phyloP scores from a whole-genome alignment of 1,140 invertebrate genomes.

The Belonocnema kinseyi region DNA sequence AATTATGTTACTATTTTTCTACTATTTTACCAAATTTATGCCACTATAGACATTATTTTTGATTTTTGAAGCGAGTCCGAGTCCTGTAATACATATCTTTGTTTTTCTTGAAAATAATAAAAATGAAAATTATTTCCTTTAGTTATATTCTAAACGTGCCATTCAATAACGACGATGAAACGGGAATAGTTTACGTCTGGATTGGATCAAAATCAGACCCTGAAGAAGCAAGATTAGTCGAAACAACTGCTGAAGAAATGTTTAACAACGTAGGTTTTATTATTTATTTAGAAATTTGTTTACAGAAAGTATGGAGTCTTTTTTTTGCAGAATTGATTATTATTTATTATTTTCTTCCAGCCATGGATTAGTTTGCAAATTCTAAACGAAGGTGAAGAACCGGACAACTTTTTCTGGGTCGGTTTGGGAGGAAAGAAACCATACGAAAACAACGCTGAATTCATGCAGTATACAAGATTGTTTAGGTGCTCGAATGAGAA shows the following conservation, averaged over 20 bases:
- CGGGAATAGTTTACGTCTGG: slow-evolving; percentile 98
- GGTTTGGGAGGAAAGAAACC: slow-evolving; percentile 94
- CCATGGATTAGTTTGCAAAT: slow-evolving; percentile 82
- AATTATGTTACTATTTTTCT: too few species aligned
- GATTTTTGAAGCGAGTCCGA: too few species aligned
- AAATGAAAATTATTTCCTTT: slow-evolving; percentile 74
- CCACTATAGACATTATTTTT: too few species aligned
- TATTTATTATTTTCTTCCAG: slow-evolving; percentile 39
- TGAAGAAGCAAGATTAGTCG: slow-evolving; percentile 91
- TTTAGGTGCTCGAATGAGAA: slow-evolving; percentile 99
- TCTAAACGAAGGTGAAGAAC: slow-evolving; percentile 97
- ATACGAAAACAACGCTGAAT: slow-evolving; percentile 94
- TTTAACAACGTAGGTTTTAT: slow-evolving; percentile 84
- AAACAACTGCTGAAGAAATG: slow-evolving; percentile 96
- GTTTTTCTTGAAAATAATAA: slow-evolving; percentile 31
- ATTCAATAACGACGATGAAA: slow-evolving; percentile 92
- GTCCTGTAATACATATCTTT: too few species aligned
- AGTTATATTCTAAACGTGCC: slow-evolving; percentile 98
- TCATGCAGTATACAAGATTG: slow-evolving; percentile 94
- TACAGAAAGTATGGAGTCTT: not conserved
- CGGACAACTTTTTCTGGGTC: slow-evolving; percentile 99
- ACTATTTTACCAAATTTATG: too few species aligned
- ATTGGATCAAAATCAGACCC: slow-evolving; percentile 92
- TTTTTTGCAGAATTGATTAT: not conserved
- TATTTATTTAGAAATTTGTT: slow-evolving; percentile 16